These are phyloP conservation scores for Forbesichthys papilliferus DNA, from an alignment of 2,113 vertebrate species.

Conservation along the genomic window DNA sequence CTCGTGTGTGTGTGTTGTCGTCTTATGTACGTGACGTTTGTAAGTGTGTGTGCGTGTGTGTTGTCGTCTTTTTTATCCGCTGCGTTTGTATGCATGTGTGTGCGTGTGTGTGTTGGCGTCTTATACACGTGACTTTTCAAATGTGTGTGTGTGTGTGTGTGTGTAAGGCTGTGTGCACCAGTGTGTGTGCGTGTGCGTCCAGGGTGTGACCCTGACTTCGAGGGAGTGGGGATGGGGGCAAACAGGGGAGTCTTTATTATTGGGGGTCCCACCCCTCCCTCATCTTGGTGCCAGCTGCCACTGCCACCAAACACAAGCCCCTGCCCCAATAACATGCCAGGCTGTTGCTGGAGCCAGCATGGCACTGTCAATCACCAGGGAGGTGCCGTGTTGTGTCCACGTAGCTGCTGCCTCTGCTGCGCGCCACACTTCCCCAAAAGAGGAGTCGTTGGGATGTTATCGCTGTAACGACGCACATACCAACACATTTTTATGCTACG, in stretches of 20 bases:
- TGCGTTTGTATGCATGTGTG: neutral
- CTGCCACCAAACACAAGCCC: slow-evolving; percentile 59
- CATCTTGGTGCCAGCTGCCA: slow-evolving; percentile 66
- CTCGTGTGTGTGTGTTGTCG: neutral
- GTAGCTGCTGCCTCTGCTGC: slow-evolving; percentile 49
- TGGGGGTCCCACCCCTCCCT: slow-evolving; percentile 13
- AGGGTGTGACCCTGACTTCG: slow-evolving; percentile 51
- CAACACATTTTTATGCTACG: too few relatives aligned
- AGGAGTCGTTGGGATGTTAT: slow-evolving; percentile 69
- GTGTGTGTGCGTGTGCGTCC: slow-evolving; percentile 13
- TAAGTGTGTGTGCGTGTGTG: neutral
- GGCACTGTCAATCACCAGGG: slow-evolving; percentile 66
- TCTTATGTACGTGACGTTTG: neutral
- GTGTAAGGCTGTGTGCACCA: neutral
- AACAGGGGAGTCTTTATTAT: slow-evolving; percentile 69
- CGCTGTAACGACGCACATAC: slow-evolving; percentile 46
- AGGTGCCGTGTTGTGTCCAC: slow-evolving; percentile 59
- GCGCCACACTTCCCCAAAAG: slow-evolving; percentile 64
- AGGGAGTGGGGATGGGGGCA: slow-evolving; percentile 8
- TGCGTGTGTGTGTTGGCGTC: slow-evolving; percentile 3
- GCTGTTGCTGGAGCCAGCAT: slow-evolving; percentile 65
- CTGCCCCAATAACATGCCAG: slow-evolving; percentile 44
- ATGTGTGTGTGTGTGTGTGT: neutral
- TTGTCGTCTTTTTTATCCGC: neutral
- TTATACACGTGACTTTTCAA: neutral